Percentiles rank a stretch among this genome's conserved stretches.
Evolutionary conservation across 2,113 vertebrate species (phyloP).

Genomic region (Gracilinanus agilis): DNA sequence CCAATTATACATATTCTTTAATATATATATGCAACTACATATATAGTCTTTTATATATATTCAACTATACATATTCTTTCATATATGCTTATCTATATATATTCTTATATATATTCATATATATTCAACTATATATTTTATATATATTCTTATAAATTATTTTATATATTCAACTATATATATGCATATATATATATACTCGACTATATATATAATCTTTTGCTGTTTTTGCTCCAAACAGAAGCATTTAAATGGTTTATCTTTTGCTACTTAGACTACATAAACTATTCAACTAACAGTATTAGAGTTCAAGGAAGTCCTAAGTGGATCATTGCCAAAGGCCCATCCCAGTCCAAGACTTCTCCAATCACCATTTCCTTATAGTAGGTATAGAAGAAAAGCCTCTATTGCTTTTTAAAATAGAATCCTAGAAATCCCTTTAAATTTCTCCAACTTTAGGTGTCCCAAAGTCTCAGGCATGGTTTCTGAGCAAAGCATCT

Average conservation of each 20-base stretch:
- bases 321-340: background rate
- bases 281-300: constrained; percentile 18
- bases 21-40: too few relatives aligned
- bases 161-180: too few relatives aligned
- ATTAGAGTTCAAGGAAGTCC: background rate
- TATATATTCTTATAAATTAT: too few relatives aligned
- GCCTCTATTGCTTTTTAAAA: background rate
- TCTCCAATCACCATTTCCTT: constrained; percentile 6
- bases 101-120: too few relatives aligned
- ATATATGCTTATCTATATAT: too few relatives aligned
- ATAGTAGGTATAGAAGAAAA: background rate
- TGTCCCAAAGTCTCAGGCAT: background rate
- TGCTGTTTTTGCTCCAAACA: constrained; percentile 4
- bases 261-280: background rate
- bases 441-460: background rate
- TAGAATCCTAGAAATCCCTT: background rate
- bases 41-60: too few relatives aligned
- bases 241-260: background rate
- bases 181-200: too few relatives aligned
- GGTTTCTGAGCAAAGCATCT: background rate
- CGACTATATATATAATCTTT: too few relatives aligned
- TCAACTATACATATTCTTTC: too few relatives aligned
- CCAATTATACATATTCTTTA: too few relatives aligned
- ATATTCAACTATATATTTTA: too few relatives aligned
- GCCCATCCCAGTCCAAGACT: background rate